Base-by-base conservation (phyloP, 2,797 vertebrate species). In the Salmo trutta region DNA sequence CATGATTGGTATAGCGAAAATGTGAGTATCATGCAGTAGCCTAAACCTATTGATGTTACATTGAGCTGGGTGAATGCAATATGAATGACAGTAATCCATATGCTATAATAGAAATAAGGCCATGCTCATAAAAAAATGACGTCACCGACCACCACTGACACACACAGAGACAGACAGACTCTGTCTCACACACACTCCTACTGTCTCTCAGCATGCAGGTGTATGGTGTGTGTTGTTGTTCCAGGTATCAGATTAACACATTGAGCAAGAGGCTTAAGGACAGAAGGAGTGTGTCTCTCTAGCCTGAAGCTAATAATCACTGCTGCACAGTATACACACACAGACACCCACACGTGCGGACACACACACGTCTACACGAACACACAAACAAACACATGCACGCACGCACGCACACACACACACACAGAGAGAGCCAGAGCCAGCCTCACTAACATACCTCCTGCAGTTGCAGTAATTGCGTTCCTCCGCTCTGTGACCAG, bases 291-390 rank as follows among this genome's bases (percentile, higher is more conserved):
- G 29, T 76, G 47, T 56, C 36, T 54, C 33, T 75, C 24, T 77
- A 33, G 71, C 77, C 71, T 66, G 64, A 54, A 21, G 54, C 71
- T 52, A 74, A n/a, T 71, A 77, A 76, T 67, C 56, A 70, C 21
- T 4, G 12, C 41, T n/a, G 27, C 70, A 71, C 21, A 53, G 19
- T 7, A 6, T 27, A 56, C 52, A 69, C 33, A 56, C 59, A 64
- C 24, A 24, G 24, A 24, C 59, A 24, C 4, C 1, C 69, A 71
- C 41, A 47, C 69, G 15, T 15, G 3, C 69, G n/a, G n/a, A 47
- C 14, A 3, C 65, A 66, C 24, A 31, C 3, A 66, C 27, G 24
- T 31, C 64, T 29, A 29, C 64, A 66, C 6, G 10, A 41, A 54
- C 51, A 52, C 8, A 65, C 8, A 24, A 36, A 36, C 36, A 36